A percentile compares a stretch with the other conserved stretches of the same genome.
These are phyloP conservation scores for Rosalia funebris DNA, from an alignment of 2,888 invertebrate species.

Conservation along the genomic window DNA sequence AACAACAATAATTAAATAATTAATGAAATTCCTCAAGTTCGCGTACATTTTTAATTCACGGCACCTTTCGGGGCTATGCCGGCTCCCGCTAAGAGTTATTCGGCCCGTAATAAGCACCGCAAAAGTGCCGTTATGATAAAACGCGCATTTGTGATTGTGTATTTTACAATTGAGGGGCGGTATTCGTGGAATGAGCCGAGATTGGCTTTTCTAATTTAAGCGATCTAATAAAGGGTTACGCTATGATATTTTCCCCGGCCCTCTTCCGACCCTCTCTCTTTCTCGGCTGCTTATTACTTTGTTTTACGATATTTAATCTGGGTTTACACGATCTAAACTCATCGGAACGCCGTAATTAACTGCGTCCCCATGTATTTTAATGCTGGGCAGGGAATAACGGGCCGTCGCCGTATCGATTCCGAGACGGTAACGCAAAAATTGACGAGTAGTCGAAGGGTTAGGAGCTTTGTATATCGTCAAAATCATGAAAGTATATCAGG, in stretches of 20 bases:
- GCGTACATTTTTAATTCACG: constrained; percentile 59
- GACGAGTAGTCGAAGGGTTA: background rate
- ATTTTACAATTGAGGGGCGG: constrained; percentile 59
- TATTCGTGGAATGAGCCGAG: constrained; percentile 57
- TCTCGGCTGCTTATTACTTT: constrained; percentile 57
- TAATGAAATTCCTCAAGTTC: constrained; percentile 61
- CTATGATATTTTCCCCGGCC: constrained; percentile 54
- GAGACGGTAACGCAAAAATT: background rate
- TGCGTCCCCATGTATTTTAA: constrained; percentile 43
- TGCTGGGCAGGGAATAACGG: constrained; percentile 9
- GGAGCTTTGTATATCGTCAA: too few relatives aligned
- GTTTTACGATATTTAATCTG: constrained; percentile 60
- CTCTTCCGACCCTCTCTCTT: constrained; percentile 48
- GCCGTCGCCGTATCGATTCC: background rate
- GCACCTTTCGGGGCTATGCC: constrained; percentile 54
- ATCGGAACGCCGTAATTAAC: constrained; percentile 59
- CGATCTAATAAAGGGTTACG: constrained; percentile 60
- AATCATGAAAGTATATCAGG: too few relatives aligned
- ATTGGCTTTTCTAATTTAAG: constrained; percentile 63
- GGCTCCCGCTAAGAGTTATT: constrained; percentile 35
- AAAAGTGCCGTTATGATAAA: constrained; percentile 51
- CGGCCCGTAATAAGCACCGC: constrained; percentile 53
- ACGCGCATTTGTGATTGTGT: constrained; percentile 59
- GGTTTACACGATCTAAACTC: constrained; percentile 55
- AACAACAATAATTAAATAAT: constrained; percentile 61